Percentiles rank a stretch among this genome's conserved stretches.
phyloP scores from a whole-genome alignment of 2,113 vertebrate genomes.

The Perca schrenkii region DNA sequence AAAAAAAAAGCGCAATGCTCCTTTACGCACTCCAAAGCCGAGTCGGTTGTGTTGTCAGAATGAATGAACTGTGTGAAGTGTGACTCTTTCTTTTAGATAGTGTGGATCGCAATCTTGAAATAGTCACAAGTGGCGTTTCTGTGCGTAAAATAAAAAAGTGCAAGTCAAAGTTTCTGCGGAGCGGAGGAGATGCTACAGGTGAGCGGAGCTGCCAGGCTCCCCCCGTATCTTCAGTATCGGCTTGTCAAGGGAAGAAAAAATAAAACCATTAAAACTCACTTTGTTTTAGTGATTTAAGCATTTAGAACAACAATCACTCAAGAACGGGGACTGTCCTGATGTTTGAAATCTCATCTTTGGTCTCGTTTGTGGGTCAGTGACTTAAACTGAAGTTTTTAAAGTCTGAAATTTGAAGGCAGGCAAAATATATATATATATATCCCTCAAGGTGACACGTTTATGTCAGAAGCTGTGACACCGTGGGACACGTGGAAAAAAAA shows the following conservation, averaged over 20 bases:
- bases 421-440: neutral
- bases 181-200: constrained; percentile 65
- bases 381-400: constrained; percentile 27
- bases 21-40: constrained; percentile 42
- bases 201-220: constrained; percentile 27
- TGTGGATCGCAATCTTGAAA: neutral
- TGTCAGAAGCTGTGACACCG: constrained; percentile 53
- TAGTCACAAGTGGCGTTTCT: constrained; percentile 47
- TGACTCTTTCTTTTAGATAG: neutral
- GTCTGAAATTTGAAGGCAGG: constrained; percentile 15
- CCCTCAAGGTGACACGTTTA: constrained; percentile 51
- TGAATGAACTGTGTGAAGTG: constrained; percentile 62
- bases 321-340: constrained; percentile 54
- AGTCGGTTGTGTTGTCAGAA: constrained; percentile 41
- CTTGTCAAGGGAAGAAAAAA: neutral
- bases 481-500: constrained; percentile 65
- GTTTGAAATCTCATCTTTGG: constrained; percentile 71
- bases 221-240: constrained; percentile 7
- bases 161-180: constrained; percentile 6
- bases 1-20: constrained; percentile 29
- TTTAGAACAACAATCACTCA: constrained; percentile 25
- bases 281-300: constrained; percentile 60
- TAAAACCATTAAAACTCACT: constrained; percentile 24
- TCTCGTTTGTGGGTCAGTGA: constrained; percentile 43
- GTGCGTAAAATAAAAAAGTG: constrained; percentile 47